Conservation (phyloP, 1,140 invertebrate genomes). For the Hyles vespertilio region DNA sequence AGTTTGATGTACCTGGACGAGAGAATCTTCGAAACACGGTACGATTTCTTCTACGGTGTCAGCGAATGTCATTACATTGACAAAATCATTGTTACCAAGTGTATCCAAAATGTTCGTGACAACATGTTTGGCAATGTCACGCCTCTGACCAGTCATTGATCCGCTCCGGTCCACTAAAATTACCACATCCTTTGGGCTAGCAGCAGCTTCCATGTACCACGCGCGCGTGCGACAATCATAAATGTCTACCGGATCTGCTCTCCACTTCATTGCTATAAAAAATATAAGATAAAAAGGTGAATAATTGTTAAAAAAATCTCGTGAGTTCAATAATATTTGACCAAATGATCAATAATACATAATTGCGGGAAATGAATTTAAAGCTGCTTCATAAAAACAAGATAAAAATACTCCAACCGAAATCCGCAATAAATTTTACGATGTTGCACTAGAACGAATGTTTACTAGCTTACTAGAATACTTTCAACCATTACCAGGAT, state of each 20-base stretch:
- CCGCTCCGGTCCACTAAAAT: conserved; percentile 97
- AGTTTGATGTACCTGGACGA: conserved; percentile 83
- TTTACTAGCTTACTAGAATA: too few relatives aligned
- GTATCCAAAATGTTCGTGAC: conserved; percentile 97
- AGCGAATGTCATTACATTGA: conserved; percentile 95
- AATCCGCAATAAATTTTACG: too few relatives aligned
- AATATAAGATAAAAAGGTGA: too few relatives aligned
- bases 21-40: conserved; percentile 89
- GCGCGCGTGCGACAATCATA: conserved; percentile 92
- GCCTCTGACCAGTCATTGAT: conserved; percentile 96
- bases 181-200: conserved; percentile 97
- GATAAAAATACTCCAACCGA: too few relatives aligned
- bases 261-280: conserved; percentile 80
- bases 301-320: too few relatives aligned
- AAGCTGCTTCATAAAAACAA: too few relatives aligned
- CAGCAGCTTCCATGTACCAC: conserved; percentile 98
- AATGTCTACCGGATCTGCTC: conserved; percentile 84
- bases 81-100: conserved; percentile 98
- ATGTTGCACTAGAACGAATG: too few relatives aligned
- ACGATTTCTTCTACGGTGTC: conserved; percentile 86
- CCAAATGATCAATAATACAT: too few relatives aligned
- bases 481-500: conserved; percentile 81
- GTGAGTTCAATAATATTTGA: too few relatives aligned
- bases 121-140: conserved; percentile 95
- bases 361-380: too few relatives aligned